A percentile compares a stretch with the other conserved stretches of the same genome.
Evolutionary conservation across 2,797 vertebrate genomes (phyloP).

Genomic region (Rhabdophis nuchalis): DNA sequence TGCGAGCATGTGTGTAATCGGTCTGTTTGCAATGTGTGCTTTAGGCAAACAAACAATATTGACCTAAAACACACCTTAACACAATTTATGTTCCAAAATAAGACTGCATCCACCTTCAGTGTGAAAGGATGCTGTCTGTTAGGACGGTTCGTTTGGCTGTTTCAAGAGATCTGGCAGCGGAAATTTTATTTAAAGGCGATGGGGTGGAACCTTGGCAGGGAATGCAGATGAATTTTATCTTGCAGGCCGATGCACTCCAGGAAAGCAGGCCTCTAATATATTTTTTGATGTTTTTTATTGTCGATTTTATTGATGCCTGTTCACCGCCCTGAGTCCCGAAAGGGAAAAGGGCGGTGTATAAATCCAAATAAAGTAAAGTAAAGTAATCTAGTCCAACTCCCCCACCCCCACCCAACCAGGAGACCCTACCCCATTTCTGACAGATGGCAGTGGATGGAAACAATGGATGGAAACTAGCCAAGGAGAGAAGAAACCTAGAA

Average conservation of each 20-base stretch:
- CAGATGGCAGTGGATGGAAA: too few species aligned
- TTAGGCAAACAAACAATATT: background rate
- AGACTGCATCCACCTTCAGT: background rate
- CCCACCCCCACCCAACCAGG: too few species aligned
- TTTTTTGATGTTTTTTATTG: too few species aligned
- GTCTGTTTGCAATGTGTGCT: background rate
- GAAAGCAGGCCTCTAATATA: background rate
- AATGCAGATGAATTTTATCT: background rate
- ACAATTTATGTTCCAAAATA: background rate
- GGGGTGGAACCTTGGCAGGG: background rate
- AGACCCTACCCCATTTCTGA: too few species aligned
- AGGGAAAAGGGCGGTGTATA: too few species aligned
- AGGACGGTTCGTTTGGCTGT: rapidly evolving
- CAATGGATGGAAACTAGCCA: too few species aligned
- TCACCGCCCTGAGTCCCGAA: too few species aligned
- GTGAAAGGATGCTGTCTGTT: background rate
- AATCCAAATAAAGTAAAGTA: too few species aligned
- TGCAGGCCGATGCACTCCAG: background rate
- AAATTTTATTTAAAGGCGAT: background rate
- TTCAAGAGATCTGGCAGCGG: background rate
- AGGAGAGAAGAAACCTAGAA: too few species aligned
- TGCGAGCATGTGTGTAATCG: background rate
- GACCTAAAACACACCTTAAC: background rate
- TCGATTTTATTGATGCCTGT: too few species aligned
- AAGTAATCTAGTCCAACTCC: too few species aligned